Evolutionary conservation across 1,140 invertebrate genomes (phyloP).

Genomic region (Amyelois transitella): DNA sequence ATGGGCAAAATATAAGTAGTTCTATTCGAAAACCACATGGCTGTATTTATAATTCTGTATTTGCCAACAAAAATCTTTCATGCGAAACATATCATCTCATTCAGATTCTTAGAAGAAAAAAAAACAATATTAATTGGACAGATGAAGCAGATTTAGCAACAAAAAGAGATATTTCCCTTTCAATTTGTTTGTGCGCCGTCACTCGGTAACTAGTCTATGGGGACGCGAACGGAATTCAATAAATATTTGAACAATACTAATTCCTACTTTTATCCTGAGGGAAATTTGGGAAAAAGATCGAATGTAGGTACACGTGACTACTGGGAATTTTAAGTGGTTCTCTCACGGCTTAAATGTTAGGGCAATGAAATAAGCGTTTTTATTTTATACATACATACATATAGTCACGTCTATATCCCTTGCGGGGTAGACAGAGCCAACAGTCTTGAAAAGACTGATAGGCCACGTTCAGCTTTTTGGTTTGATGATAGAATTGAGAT

Average conservation of each 20-base stretch:
- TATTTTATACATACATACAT: too few relatives aligned
- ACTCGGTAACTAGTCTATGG: neutral
- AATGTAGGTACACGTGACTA: neutral
- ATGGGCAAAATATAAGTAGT: too few relatives aligned
- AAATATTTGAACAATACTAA: neutral
- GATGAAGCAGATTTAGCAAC: neutral
- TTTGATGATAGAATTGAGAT: too few relatives aligned
- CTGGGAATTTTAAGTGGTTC: neutral
- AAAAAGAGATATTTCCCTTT: neutral
- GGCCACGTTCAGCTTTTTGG: too few relatives aligned
- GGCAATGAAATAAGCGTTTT: neutral
- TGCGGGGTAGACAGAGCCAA: too few relatives aligned
- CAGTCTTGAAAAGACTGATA: too few relatives aligned
- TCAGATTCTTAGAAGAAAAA: neutral
- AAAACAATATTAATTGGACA: neutral
- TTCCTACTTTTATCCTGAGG: neutral
- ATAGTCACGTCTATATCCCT: too few relatives aligned
- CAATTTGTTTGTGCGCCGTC: neutral
- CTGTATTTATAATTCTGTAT: too few relatives aligned
- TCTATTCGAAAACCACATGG: too few relatives aligned
- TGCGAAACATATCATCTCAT: neutral
- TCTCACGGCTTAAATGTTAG: neutral
- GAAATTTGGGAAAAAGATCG: neutral
- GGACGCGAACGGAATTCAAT: neutral
- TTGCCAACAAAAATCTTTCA: too few relatives aligned